These are phyloP conservation scores for Cepphus grylle DNA, from an alignment of 2,113 vertebrate genomes.

Conservation along the genomic window DNA sequence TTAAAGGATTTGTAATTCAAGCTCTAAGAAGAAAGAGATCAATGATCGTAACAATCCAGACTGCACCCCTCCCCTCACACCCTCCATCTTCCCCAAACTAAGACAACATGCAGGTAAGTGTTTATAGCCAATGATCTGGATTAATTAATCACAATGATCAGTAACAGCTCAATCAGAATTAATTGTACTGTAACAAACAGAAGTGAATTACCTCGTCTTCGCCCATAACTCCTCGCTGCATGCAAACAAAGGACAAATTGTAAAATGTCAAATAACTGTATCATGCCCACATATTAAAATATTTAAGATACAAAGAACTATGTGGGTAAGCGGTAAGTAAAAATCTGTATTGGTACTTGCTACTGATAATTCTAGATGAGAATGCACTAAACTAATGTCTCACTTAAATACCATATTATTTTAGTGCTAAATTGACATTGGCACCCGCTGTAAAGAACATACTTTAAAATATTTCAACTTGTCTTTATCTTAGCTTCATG, in stretches of 20 bases:
- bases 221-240: constrained; percentile 99
- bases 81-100: constrained; percentile 21
- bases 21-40: background rate
- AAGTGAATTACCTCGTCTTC: constrained; percentile 97
- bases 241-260: constrained; percentile 91
- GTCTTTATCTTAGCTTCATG: background rate
- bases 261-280: constrained; percentile 74
- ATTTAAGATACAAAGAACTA: constrained; percentile 52
- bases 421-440: background rate
- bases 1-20: constrained; percentile 45
- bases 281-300: constrained; percentile 63
- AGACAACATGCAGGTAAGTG: constrained; percentile 17
- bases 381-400: background rate
- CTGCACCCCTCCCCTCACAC: background rate
- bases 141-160: constrained; percentile 68
- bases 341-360: background rate
- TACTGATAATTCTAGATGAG: background rate
- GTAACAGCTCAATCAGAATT: constrained; percentile 64
- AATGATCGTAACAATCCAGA: constrained; percentile 1
- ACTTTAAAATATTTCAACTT: background rate
- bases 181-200: constrained; percentile 75
- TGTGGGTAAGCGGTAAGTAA: constrained; percentile 47
- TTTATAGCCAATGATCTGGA: constrained; percentile 41
- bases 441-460: background rate
- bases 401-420: background rate